Evolutionary conservation across 2,113 vertebrate species (phyloP).

Genomic region (Solenodon paradoxus): DNA sequence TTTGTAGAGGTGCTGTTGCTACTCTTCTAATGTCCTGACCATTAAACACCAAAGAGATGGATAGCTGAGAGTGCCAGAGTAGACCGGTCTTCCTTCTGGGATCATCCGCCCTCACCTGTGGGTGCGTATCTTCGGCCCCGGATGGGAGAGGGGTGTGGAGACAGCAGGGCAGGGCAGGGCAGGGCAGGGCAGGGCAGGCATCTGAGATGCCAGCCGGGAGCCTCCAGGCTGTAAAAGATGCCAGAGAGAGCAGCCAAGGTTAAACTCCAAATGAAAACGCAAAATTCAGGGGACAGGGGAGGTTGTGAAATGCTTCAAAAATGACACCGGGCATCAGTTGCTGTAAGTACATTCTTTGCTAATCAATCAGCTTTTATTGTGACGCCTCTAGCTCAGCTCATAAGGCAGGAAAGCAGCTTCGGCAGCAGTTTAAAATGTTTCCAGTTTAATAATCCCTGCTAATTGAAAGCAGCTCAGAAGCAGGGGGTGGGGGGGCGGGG

Average conservation of each 20-base stretch:
- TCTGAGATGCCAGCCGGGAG: not conserved
- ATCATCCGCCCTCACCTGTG: not conserved
- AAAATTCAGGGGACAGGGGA: not conserved
- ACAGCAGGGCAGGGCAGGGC: no score
- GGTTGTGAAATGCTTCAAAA: not conserved
- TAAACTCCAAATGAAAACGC: not conserved
- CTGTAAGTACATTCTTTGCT: constrained; percentile 62
- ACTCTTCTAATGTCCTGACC: not conserved
- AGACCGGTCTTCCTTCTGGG: not conserved
- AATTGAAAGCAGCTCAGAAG: constrained; percentile 65
- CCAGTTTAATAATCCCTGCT: constrained; percentile 75
- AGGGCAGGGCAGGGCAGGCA: not conserved
- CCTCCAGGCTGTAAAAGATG: not conserved
- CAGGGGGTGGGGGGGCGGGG: not conserved
- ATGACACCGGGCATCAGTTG: constrained; percentile 54
- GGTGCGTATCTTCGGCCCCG: not conserved
- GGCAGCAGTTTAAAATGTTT: constrained; percentile 67
- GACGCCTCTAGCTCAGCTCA: constrained; percentile 71
- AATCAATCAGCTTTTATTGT: constrained; percentile 77
- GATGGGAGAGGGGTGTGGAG: not conserved
- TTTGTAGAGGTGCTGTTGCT: not conserved
- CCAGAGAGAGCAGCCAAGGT: not conserved
- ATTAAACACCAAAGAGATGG: not conserved
- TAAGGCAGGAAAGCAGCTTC: constrained; percentile 57
- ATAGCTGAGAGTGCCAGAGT: not conserved